Conservation (phyloP, 2,888 invertebrate genomes). For the Melanostoma mellinum region DNA sequence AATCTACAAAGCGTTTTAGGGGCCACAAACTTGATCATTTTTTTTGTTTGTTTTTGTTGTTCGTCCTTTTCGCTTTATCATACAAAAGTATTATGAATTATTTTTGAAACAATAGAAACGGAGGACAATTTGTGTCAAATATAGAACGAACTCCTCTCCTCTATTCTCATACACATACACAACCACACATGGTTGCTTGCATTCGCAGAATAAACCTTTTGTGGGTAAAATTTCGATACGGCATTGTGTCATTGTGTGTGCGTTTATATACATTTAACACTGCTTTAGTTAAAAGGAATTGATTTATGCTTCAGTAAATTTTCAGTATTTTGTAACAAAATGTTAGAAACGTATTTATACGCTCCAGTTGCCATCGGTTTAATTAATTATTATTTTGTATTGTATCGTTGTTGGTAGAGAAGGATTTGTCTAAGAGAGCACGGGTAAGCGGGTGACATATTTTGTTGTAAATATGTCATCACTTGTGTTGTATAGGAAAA, state of each 20-base stretch:
- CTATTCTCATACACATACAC: neutral
- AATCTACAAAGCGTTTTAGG: conserved; percentile 64
- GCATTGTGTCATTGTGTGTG: neutral
- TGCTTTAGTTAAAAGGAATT: conserved; percentile 57
- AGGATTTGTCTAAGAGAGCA: conserved; percentile 3
- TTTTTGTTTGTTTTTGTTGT: neutral
- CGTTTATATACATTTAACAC: neutral
- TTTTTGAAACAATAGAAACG: conserved; percentile 55
- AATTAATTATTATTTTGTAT: conserved; percentile 59
- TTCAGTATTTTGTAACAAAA: conserved; percentile 64
- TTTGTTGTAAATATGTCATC: conserved; percentile 64
- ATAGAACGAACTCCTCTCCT: neutral
- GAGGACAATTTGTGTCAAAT: conserved; percentile 49
- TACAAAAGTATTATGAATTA: conserved; percentile 46
- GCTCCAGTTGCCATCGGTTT: conserved; percentile 60
- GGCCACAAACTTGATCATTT: conserved; percentile 33
- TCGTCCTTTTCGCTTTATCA: conserved; percentile 21
- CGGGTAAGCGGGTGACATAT: conserved; percentile 43
- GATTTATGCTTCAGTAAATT: conserved; percentile 70
- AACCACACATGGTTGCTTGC: conserved; percentile 11
- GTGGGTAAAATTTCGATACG: neutral
- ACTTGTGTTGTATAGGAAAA: conserved; percentile 28
- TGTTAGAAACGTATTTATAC: conserved; percentile 66
- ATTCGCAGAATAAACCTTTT: conserved; percentile 51
- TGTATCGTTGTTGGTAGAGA: conserved; percentile 13